Evolutionary conservation across 2,888 invertebrate genomes (phyloP), one percentile per base, ranked within the genome.

Genomic region (Cataglyphis albicans): DNA sequence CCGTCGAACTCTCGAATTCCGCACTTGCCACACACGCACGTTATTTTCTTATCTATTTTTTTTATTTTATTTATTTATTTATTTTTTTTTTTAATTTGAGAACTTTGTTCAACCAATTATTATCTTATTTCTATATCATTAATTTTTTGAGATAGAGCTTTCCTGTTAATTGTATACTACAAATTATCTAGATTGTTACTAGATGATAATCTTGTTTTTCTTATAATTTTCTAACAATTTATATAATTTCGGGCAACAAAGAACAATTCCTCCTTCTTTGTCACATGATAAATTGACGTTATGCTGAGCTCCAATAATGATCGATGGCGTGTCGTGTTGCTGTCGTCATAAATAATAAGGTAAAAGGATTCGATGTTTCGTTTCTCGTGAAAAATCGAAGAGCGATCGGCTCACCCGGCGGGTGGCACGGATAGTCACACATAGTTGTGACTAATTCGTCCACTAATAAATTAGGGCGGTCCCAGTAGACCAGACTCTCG

Each of bases 281-380:
- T 32, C 21, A 15, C 32, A 55, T 70, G 55, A 83, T 64, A 61
- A 83, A 57, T 83, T 59, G 57, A 57, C 61, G 12, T 44, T 48
- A 57, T 64, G 82, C 81, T 38, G 85, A 82, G 68, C 78, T 48
- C n/a, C 10, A 9, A 38, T 12, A 52, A 63, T 35, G 61, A 52
- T 80, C 68, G 52, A 32, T 63, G 75, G 7, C 18, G 86, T 68
- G 10, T 88, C 86, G 75, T 65, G 57, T 87, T 89, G 61, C 87
- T 63, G 67, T 18, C 55, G 35, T 81, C 86, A 85, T 90, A 85
- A 88, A 88, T 87, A 88, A 89, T 32, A 55, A 82, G 44, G 2
- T 65, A 80, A 83, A 86, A 88, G 81, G 84, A 87, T 86, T 88
- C 82, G 85, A 86, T 52, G 35, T 41, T 68, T 3, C 25, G 38